Evolutionary conservation across 2,113 vertebrate genomes (phyloP).

Genomic region (Loxodonta africana): DNA sequence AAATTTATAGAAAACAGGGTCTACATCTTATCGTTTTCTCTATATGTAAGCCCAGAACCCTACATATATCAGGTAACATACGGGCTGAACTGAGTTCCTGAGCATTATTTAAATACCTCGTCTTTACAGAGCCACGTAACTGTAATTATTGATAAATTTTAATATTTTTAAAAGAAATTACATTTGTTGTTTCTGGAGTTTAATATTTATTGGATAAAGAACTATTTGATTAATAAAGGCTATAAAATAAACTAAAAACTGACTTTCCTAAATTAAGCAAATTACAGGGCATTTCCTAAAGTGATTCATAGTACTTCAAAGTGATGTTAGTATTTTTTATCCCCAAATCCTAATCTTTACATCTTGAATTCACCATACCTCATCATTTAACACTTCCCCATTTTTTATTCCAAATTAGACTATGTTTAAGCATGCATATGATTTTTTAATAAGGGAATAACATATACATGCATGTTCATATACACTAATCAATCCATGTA

Average conservation of each 20-base stretch:
- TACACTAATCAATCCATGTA: not conserved
- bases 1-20: conserved; percentile 1
- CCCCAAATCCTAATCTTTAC: conserved; percentile 2
- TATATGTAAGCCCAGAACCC: not conserved
- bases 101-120: not conserved
- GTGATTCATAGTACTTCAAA: not conserved
- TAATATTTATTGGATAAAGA: conserved; percentile 14
- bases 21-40: not conserved
- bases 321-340: not conserved
- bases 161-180: conserved; percentile 50
- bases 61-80: not conserved
- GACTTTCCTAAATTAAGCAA: conserved; percentile 47
- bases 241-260: conserved; percentile 37
- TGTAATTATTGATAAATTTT: conserved; percentile 30
- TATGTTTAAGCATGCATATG: not conserved
- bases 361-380: not conserved
- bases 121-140: not conserved
- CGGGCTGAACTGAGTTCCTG: not conserved
- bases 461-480: not conserved
- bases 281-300: conserved; percentile 15
- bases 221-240: not conserved
- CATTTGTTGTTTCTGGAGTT: not conserved
- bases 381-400: not conserved
- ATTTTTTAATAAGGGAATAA: not conserved
- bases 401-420: conserved; percentile 15